phyloP scores from a whole-genome alignment of 2,797 vertebrate species.

The Remorina albescens region DNA sequence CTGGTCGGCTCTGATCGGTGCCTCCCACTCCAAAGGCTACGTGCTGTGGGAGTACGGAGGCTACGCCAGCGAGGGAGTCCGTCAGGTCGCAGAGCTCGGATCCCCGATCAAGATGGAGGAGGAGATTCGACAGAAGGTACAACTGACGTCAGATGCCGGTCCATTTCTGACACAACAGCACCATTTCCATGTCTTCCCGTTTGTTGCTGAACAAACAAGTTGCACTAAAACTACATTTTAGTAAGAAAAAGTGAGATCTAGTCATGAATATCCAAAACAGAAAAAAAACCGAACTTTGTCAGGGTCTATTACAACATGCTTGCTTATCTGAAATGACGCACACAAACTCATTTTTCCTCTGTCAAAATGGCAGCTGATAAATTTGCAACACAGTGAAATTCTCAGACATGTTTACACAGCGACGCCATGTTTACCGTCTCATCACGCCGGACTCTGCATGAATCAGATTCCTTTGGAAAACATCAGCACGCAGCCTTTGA shows the following conservation, averaged over 20 bases:
- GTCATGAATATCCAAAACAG: background rate
- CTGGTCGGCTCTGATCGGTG: slow-evolving; percentile 97
- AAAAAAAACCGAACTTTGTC: slow-evolving; percentile 13
- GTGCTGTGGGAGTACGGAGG: slow-evolving; percentile 97
- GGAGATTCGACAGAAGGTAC: slow-evolving; percentile 97
- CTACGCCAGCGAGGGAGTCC: slow-evolving; percentile 94
- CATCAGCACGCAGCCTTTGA: slow-evolving; percentile 23
- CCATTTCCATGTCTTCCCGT: background rate
- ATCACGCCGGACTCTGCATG: slow-evolving; percentile 25
- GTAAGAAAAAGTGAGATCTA: too few species aligned
- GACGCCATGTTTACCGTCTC: slow-evolving; percentile 16
- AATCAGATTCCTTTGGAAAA: slow-evolving; percentile 24
- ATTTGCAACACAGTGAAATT: slow-evolving; percentile 46
- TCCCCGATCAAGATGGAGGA: slow-evolving; percentile 99
- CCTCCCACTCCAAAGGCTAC: slow-evolving; percentile 93
- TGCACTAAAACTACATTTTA: background rate
- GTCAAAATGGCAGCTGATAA: slow-evolving; percentile 37
- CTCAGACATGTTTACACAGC: slow-evolving; percentile 37
- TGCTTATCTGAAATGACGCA: slow-evolving; percentile 10
- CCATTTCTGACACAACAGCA: background rate
- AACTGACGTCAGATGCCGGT: background rate
- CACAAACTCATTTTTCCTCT: slow-evolving; percentile 16
- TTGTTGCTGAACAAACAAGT: background rate
- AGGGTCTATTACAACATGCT: slow-evolving; percentile 40
- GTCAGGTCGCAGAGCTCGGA: slow-evolving; percentile 95